Conservation (phyloP, 2,888 invertebrate species). For the Drosophila phalerata region DNA sequence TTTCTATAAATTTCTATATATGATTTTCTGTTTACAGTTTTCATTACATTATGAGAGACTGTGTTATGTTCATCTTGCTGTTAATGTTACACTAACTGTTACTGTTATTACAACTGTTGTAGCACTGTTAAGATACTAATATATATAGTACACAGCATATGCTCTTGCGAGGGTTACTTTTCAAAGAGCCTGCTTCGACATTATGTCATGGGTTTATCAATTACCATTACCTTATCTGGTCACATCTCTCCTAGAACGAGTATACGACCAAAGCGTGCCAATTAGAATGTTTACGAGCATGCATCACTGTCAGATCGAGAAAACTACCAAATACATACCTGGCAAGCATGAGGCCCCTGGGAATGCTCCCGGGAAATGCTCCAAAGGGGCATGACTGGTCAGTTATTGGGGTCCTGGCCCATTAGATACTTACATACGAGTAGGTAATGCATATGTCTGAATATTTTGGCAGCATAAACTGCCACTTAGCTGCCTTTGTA, state of each 20-base stretch:
- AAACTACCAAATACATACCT: conserved; percentile 7
- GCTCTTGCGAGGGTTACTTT: conserved; percentile 5
- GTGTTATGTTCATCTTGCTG: background rate
- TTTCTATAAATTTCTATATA: background rate
- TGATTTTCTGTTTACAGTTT: background rate
- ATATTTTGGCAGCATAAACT: conserved; percentile 46
- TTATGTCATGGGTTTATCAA: conserved; percentile 59
- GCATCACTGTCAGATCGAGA: conserved; percentile 43
- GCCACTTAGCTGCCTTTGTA: conserved; percentile 42
- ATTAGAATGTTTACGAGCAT: conserved; percentile 68
- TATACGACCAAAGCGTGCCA: conserved; percentile 56
- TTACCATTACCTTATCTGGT: conserved; percentile 65
- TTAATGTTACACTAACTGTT: background rate
- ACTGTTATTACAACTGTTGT: background rate
- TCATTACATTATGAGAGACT: background rate
- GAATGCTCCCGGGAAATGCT: conserved; percentile 29
- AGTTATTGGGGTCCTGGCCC: conserved; percentile 8
- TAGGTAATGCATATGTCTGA: conserved; percentile 42
- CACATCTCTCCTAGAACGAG: conserved; percentile 39
- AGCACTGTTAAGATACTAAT: background rate
- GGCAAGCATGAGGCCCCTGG: conserved; percentile 34
- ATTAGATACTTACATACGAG: conserved; percentile 24
- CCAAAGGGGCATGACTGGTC: conserved; percentile 39
- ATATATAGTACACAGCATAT: background rate
- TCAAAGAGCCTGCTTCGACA: background rate